These are phyloP conservation scores for Paedocypris sp. DNA, from an alignment of 2,113 vertebrate genomes.

Conservation along the genomic window DNA sequence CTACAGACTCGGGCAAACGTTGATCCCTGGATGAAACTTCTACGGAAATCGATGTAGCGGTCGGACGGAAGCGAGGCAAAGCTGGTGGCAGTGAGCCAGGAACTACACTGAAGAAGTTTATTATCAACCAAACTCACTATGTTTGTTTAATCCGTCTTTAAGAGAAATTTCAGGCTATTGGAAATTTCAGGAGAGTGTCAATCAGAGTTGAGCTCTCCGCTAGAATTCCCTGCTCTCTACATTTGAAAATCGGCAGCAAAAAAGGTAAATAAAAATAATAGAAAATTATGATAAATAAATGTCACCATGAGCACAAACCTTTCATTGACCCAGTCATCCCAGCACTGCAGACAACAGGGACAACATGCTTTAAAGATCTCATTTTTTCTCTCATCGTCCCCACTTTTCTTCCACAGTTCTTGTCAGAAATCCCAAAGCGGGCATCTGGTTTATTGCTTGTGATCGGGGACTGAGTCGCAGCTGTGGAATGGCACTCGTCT, in stretches of 20 bases:
- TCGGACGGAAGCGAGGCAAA: conserved; percentile 15
- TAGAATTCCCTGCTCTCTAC: conserved; percentile 8
- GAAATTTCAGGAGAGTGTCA: background rate
- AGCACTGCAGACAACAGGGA: conserved; percentile 7
- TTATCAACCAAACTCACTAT: background rate
- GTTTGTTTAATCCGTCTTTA: conserved; percentile 13
- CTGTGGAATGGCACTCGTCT: conserved; percentile 38
- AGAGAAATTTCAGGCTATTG: too few relatives aligned
- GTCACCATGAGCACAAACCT: conserved; percentile 25
- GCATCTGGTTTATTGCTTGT: conserved; percentile 36
- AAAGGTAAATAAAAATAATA: too few relatives aligned
- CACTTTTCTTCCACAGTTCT: background rate
- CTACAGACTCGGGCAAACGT: background rate
- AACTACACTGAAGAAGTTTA: background rate
- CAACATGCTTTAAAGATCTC: conserved; percentile 5
- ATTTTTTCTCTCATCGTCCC: background rate
- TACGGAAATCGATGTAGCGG: conserved; percentile 13
- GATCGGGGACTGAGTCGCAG: conserved; percentile 37
- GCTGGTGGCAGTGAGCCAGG: background rate
- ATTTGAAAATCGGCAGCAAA: conserved; percentile 23
- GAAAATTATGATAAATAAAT: too few relatives aligned
- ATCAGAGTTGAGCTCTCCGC: background rate
- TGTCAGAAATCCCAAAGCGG: conserved; percentile 24
- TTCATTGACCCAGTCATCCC: conserved; percentile 28
- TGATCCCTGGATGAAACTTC: conserved; percentile 24